These are phyloP conservation scores for Calameuta filiformis DNA, from an alignment of 2,888 invertebrate genomes.

Conservation along the genomic window DNA sequence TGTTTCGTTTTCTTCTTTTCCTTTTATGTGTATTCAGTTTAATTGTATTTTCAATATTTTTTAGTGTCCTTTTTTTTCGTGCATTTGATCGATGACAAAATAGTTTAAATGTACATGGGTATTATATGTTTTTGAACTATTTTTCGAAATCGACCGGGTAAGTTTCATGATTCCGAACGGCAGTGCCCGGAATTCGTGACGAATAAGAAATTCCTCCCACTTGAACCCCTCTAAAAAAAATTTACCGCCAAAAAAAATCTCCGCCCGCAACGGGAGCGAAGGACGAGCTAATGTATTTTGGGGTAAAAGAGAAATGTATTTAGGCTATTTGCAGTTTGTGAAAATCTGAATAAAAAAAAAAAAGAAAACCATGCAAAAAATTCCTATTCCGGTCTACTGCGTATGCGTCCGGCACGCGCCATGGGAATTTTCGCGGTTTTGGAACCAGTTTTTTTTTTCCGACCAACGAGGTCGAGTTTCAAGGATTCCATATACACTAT, in stretches of 20 bases:
- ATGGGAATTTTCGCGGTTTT: not conserved
- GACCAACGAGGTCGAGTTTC: not conserved
- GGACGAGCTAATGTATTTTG: not conserved
- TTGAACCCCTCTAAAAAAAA: not conserved
- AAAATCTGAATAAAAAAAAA: not conserved
- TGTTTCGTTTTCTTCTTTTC: no score
- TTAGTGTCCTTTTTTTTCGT: not conserved
- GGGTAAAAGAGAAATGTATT: not conserved
- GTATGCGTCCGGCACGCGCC: not conserved
- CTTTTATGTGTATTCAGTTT: no score
- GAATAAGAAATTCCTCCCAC: not conserved
- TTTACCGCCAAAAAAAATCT: not conserved
- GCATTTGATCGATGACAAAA: not conserved
- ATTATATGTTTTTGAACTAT: not conserved
- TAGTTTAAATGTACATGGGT: not conserved
- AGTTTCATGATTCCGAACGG: not conserved
- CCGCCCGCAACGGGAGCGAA: not conserved
- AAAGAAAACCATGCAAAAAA: not conserved
- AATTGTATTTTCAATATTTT: not conserved
- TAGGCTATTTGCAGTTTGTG: not conserved
- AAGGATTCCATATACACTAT: not conserved
- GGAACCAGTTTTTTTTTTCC: not conserved
- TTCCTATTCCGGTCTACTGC: not conserved
- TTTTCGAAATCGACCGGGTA: not conserved
- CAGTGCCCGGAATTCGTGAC: not conserved